Evolutionary conservation across 2,113 vertebrate species (phyloP).

Genomic region (Syngnathus typhle): DNA sequence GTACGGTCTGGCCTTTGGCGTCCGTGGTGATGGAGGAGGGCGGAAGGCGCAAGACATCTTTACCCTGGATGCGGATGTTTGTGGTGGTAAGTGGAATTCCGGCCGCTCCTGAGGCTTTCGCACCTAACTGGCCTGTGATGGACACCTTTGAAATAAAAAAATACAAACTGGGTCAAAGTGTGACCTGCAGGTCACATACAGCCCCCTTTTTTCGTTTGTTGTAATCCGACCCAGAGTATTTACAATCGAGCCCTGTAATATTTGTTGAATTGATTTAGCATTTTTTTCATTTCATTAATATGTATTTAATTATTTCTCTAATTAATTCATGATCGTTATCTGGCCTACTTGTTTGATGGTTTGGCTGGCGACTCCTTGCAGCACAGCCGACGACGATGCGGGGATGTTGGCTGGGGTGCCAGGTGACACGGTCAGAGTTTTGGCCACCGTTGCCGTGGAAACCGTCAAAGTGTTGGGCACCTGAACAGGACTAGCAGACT

Average conservation of each 20-base stretch:
- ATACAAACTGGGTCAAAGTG: too few species aligned
- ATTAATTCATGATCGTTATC: not conserved
- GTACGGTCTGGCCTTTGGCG: slow-evolving; percentile 90
- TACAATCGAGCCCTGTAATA: too few species aligned
- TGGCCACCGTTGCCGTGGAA: slow-evolving; percentile 73
- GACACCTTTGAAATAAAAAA: slow-evolving; percentile 74
- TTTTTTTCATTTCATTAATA: too few species aligned
- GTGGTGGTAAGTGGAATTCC: slow-evolving; percentile 86
- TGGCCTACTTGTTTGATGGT: slow-evolving; percentile 88
- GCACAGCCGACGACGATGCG: slow-evolving; percentile 72
- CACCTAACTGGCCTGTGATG: slow-evolving; percentile 86
- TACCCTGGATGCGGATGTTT: slow-evolving; percentile 92
- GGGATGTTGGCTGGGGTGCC: slow-evolving; percentile 72
- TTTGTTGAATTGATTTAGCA: too few species aligned
- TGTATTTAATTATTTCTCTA: too few species aligned
- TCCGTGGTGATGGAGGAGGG: slow-evolving; percentile 95
- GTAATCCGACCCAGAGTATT: too few species aligned
- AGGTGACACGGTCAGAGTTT: slow-evolving; percentile 75
- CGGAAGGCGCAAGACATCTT: slow-evolving; percentile 89
- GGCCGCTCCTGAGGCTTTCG: slow-evolving; percentile 77
- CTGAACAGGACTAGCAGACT: slow-evolving; percentile 69
- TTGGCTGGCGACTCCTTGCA: slow-evolving; percentile 81
- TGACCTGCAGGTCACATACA: too few species aligned
- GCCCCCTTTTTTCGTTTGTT: too few species aligned
- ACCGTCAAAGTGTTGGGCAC: slow-evolving; percentile 76